These are phyloP conservation scores for Centruroides sculpturatus DNA, from an alignment of 1,140 invertebrate species.

Conservation along the genomic window DNA sequence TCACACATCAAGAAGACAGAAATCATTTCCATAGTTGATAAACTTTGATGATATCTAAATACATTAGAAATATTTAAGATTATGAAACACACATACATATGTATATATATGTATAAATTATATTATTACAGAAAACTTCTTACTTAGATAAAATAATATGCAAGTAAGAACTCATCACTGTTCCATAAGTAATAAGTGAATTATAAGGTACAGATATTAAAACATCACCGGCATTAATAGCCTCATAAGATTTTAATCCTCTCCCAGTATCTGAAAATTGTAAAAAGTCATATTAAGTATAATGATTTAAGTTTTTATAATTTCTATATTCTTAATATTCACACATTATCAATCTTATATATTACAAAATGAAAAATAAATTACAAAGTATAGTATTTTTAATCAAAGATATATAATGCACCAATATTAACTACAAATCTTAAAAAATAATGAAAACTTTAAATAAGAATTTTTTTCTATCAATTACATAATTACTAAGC, in stretches of 20 bases:
- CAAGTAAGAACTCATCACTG: slow-evolving; percentile 23
- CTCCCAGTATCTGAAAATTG: slow-evolving; percentile 38
- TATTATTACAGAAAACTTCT: not conserved
- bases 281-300: no score
- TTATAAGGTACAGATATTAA: slow-evolving; percentile 40
- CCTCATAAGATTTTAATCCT: slow-evolving; percentile 40
- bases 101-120: not conserved
- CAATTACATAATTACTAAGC: no score
- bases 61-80: not conserved
- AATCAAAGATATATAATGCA: no score
- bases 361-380: no score
- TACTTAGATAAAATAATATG: slow-evolving; percentile 8
- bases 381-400: no score
- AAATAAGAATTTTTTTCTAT: no score
- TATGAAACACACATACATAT: not conserved
- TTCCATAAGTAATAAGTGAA: slow-evolving; percentile 40
- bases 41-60: slow-evolving; percentile 2
- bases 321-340: no score
- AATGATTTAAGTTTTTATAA: no score
- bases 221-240: slow-evolving; percentile 34
- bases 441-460: no score
- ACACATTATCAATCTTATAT: no score
- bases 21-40: slow-evolving; percentile 23
- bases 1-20: slow-evolving; percentile 44
- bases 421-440: no score